A percentile compares a stretch with the other conserved stretches of the same genome.
phyloP scores from a whole-genome alignment of 1,140 invertebrate species.

The Apolygus lucorum region DNA sequence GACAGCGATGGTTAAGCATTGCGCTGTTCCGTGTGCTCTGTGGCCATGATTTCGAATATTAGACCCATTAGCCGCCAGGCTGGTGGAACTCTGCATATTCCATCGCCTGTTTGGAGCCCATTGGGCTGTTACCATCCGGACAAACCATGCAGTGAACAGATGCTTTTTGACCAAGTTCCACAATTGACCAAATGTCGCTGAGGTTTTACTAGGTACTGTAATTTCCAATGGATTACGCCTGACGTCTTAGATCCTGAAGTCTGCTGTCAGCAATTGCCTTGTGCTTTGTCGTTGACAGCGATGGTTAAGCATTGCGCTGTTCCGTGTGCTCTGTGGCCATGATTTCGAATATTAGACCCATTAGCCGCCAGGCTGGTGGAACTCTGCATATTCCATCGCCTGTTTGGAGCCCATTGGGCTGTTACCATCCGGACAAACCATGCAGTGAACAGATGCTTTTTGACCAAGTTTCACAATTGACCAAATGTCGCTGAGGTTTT shows the following conservation, averaged over 20 bases:
- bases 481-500: too few species aligned
- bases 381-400: conserved; percentile 58
- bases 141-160: conserved; percentile 61
- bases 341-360: conserved; percentile 51
- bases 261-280: conserved; percentile 1
- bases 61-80: background rate
- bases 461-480: too few species aligned
- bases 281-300: background rate
- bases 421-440: conserved; percentile 60
- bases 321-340: conserved; percentile 34
- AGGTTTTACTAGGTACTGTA: too few species aligned
- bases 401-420: conserved; percentile 55
- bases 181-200: too few species aligned
- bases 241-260: background rate
- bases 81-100: conserved; percentile 48
- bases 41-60: background rate
- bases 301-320: background rate
- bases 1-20: background rate
- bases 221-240: too few species aligned
- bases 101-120: conserved; percentile 56
- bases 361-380: conserved; percentile 42
- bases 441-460: conserved; percentile 47
- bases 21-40: background rate
- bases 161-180: too few species aligned
- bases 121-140: conserved; percentile 54